Evolutionary conservation across 2,888 invertebrate species (phyloP).

Genomic region (Agrotis segetum): DNA sequence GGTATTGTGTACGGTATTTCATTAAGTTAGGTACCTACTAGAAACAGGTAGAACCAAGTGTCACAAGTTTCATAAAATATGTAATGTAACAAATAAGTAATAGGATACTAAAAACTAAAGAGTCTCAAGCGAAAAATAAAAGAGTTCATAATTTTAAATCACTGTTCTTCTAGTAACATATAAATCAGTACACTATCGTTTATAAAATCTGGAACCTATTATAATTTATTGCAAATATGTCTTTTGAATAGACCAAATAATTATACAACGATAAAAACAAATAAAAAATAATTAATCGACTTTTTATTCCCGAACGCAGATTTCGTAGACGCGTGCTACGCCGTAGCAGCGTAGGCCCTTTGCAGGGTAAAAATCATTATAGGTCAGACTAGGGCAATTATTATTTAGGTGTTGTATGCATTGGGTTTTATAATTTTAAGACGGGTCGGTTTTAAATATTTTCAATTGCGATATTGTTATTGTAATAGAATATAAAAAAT

Average conservation of each 20-base stretch:
- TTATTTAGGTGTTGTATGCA: too few species aligned
- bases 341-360: slow-evolving; percentile 62
- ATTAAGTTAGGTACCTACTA: not conserved
- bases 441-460: not conserved
- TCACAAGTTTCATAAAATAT: not conserved
- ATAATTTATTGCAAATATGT: not conserved
- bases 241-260: not conserved
- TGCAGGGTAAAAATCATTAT: slow-evolving; percentile 4
- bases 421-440: not conserved
- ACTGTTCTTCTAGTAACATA: too few species aligned
- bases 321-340: slow-evolving; percentile 70
- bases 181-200: not conserved
- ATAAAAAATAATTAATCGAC: not conserved
- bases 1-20: not conserved
- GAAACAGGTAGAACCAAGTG: not conserved
- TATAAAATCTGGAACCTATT: not conserved
- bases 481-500: not conserved
- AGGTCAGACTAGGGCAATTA: not conserved
- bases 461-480: not conserved
- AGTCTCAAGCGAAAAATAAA: not conserved
- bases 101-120: too few species aligned
- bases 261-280: not conserved
- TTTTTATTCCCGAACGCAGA: slow-evolving; percentile 29
- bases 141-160: not conserved
- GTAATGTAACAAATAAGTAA: not conserved